Evolutionary conservation across 2,113 vertebrate species (phyloP), one percentile per base, ranked within the genome.

Genomic region (Rhadina sibilatrix): DNA sequence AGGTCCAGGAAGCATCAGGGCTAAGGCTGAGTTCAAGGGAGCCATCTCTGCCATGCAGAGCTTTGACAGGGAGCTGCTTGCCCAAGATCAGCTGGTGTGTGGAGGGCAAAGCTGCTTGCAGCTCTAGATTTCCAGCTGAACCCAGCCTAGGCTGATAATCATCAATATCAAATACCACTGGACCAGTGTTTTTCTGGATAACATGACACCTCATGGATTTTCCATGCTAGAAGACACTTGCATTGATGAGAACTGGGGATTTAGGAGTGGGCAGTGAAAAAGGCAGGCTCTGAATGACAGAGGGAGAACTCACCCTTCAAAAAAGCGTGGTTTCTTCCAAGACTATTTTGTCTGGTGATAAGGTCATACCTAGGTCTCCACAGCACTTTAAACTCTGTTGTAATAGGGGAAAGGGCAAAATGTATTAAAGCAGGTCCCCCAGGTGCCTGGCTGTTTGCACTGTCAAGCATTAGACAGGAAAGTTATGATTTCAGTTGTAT

Each of bases 361-460:
- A 72, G 75, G 78, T 37, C 70, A 35, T 4, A 49, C 52, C 50
- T 16, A 61, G 68, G 69, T 78, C 64, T 77, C 80, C 50, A 5
- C 1, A 70, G 66, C 37, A 23, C 24, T 70, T 71, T 15, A 25
- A 42, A 50, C 52, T 44, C 5, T 85, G 74, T 33, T 82, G 47
- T 61, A 72, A 86, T 15, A 83, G 75, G 69, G 85, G 15, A 87
- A 87, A 85, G 80, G 74, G 71, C 59, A 64, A 46, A 82, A 12
- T 9, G 16, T 57, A 11, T 40, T 47, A 44, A 40, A 90, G 24
- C 25, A 13, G n/a, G 33, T 23, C 47, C 38, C 87, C 42, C 24
- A 22, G 1, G 40, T 42, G 23, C 52, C 27, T 3, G 57, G 18
- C 28, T 65, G 63, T 64, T 52, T 38, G 71, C 83, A 14, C 69